Evolutionary conservation across 2,888 invertebrate species (phyloP), one percentile per base, ranked within the genome.

Genomic region (Calameuta idolon): DNA sequence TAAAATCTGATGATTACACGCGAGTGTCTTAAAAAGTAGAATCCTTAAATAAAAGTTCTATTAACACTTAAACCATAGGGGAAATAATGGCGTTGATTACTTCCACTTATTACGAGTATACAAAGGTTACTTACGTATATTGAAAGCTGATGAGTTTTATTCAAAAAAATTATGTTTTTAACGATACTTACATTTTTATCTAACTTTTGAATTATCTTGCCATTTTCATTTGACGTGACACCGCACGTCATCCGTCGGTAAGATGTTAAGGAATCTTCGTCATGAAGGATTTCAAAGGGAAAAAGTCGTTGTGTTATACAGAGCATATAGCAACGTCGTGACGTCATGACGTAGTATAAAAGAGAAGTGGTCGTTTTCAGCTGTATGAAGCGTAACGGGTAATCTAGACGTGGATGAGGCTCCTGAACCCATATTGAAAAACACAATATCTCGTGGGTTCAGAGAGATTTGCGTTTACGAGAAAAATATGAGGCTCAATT

Each of bases 401-500:
- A 55, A 55, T 55, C 55, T 55, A 9, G 9, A 55, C 23, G 55
- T 23, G 55, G 55, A 55, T 55, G 23, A 55, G 23, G 55, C 23
- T 55, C 55, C 55, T 55, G 55, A 55, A 55, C 23, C 55, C 76
- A 69, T 76, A 73, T 76, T 76, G 76, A 55, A 76, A 76, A 69
- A 76, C 33, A 76, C 76, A 76, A 76, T 73, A 76, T 73, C 76
- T 73, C 71, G 55, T 76, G 37, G 33, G 15, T 74, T 55, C 34
- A 55, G 73, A 73, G 40, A 77, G 77, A 75, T 75, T 68, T 78
- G 75, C 73, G 71, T 76, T 73, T 79, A 68, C 76, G 74, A 71
- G 37, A 75, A 81, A 82, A 78, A 81, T 77, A 78, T 77, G 79
- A 81, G 79, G 80, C 83, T 83, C 82, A 82, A 83, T 83, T 85